These are phyloP conservation scores for Stichopus chloronotus DNA, from an alignment of 35 echinoderm and acorn worm genomes.

Conservation along the genomic window DNA sequence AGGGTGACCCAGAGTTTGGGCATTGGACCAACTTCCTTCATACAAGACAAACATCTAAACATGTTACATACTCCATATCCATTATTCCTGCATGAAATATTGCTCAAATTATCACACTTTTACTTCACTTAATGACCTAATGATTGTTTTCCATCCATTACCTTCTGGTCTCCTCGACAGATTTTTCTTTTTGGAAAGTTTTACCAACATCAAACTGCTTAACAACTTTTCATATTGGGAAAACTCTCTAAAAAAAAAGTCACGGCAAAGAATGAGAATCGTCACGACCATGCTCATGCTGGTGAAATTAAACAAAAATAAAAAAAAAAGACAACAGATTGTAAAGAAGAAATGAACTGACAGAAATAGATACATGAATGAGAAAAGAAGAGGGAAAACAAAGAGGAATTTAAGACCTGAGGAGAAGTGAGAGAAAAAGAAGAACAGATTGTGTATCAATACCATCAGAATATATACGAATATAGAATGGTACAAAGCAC, in stretches of 20 bases:
- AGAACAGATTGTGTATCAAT: background rate
- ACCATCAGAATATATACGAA: too few relatives aligned
- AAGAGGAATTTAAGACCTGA: background rate
- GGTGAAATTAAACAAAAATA: background rate
- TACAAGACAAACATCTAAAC: too few relatives aligned
- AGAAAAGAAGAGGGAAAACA: too few relatives aligned
- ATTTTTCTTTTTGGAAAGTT: constrained; percentile 16
- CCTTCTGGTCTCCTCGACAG: too few relatives aligned
- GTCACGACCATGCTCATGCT: constrained; percentile 49
- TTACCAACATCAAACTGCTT: constrained; percentile 24
- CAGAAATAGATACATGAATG: background rate
- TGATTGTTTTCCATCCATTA: too few relatives aligned
- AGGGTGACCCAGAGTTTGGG: too few relatives aligned
- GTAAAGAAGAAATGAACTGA: background rate
- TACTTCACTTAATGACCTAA: too few relatives aligned
- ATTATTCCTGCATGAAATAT: too few relatives aligned
- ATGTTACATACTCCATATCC: too few relatives aligned
- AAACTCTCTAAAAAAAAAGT: constrained; percentile 46
- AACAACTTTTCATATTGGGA: background rate
- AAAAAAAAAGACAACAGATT: background rate
- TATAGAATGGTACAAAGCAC: too few relatives aligned
- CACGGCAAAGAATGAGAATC: constrained; percentile 29
- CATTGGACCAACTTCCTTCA: too few relatives aligned
- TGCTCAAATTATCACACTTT: too few relatives aligned
- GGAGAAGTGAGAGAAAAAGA: background rate